Evolutionary conservation across 2,113 vertebrate genomes (phyloP).

Genomic region (Malaclemys terrapin): DNA sequence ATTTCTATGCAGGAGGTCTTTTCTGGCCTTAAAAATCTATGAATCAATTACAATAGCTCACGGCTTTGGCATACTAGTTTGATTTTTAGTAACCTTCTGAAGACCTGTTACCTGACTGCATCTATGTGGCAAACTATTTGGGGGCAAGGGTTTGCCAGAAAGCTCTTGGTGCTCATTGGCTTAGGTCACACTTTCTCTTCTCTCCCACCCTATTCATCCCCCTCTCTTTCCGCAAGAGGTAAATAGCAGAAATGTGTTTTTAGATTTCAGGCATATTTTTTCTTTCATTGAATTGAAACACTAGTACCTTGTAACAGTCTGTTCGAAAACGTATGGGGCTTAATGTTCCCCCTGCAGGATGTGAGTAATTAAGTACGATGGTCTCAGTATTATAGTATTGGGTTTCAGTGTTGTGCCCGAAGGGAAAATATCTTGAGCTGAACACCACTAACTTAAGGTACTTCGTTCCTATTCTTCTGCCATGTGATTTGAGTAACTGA

Average conservation of each 20-base stretch:
- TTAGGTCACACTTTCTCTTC: background rate
- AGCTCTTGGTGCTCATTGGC: background rate
- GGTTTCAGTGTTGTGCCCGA: constrained; percentile 21
- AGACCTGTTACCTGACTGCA: background rate
- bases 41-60: background rate
- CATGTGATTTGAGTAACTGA: background rate
- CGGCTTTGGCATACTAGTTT: background rate
- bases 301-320: background rate
- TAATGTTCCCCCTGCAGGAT: background rate
- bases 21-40: background rate
- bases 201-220: background rate
- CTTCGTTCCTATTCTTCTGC: constrained; percentile 28
- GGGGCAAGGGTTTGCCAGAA: background rate
- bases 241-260: background rate
- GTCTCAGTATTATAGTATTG: background rate
- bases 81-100: background rate
- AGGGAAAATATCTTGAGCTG: constrained; percentile 23
- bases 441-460: background rate
- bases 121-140: background rate
- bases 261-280: background rate
- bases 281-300: background rate
- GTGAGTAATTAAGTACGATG: constrained; percentile 14
- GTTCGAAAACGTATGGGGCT: background rate
- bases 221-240: background rate
- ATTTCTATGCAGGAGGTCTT: background rate